These are phyloP conservation scores for Connochaetes taurinus DNA, from an alignment of 2,113 vertebrate species.

Conservation along the genomic window DNA sequence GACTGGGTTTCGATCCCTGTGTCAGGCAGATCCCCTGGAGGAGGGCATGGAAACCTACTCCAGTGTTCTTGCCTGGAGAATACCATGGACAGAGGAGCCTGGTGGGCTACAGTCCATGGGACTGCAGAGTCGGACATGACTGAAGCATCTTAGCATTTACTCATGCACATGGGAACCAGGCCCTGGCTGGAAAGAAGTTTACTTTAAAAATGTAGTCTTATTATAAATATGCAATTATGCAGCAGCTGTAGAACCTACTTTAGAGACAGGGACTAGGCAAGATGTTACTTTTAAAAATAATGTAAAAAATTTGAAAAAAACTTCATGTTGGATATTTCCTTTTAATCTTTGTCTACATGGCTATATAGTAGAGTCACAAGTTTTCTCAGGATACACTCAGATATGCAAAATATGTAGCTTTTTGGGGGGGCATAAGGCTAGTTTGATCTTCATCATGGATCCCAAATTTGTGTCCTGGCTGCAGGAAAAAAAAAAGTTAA, in stretches of 20 bases:
- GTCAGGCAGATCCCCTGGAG: not conserved
- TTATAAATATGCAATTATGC: not conserved
- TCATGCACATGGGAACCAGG: not conserved
- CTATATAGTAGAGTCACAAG: not conserved
- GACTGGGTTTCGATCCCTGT: not conserved
- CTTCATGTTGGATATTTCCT: not conserved
- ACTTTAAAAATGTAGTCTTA: not conserved
- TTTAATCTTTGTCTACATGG: not conserved
- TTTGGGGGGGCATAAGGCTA: not conserved
- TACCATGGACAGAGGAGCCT: not conserved
- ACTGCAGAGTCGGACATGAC: not conserved
- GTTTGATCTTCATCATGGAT: not conserved
- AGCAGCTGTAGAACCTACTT: not conserved
- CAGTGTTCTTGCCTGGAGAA: not conserved
- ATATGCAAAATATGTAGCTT: not conserved
- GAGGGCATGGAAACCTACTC: not conserved
- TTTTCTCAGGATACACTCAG: not conserved
- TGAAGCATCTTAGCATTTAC: not conserved
- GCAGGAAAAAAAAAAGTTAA: not conserved
- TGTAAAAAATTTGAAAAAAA: not conserved
- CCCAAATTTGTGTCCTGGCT: not conserved
- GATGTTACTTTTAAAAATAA: not conserved
- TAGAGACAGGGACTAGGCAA: not conserved
- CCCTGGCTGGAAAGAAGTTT: constrained; percentile 25
- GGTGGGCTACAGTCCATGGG: not conserved